Evolutionary conservation across 2,797 vertebrate species (phyloP).

Genomic region (Tympanoctomys barrerae): DNA sequence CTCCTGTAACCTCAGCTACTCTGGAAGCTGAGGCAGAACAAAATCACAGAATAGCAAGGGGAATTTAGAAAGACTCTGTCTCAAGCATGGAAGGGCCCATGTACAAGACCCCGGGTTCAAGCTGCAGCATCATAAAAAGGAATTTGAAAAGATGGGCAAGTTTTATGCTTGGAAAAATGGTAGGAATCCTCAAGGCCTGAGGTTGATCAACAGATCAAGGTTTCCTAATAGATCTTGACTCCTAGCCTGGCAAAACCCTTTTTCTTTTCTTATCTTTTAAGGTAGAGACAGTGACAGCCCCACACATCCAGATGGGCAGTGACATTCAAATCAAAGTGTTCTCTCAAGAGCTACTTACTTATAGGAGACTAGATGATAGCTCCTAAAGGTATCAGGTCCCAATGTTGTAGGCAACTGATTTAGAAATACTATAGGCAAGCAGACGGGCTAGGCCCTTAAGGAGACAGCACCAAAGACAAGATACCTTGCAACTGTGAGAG

Average conservation of each 20-base stretch:
- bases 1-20: background rate
- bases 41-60: background rate
- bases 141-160: background rate
- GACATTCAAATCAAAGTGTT: constrained; percentile 32
- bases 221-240: background rate
- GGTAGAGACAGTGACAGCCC: background rate
- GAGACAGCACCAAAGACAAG: too few species aligned
- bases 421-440: too few species aligned
- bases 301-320: background rate
- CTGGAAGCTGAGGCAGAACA: background rate
- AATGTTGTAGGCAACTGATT: too few species aligned
- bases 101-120: background rate
- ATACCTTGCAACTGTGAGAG: too few species aligned
- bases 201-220: background rate
- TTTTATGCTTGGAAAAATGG: background rate
- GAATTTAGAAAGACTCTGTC: background rate
- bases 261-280: background rate
- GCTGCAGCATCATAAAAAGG: background rate
- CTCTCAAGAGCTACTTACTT: background rate
- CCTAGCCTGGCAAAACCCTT: background rate
- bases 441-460: too few species aligned
- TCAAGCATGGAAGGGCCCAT: background rate
- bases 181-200: background rate
- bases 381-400: background rate
- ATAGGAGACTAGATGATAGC: background rate